phyloP scores from a whole-genome alignment of 2,797 vertebrate species.

The Fistularia commersonii region DNA sequence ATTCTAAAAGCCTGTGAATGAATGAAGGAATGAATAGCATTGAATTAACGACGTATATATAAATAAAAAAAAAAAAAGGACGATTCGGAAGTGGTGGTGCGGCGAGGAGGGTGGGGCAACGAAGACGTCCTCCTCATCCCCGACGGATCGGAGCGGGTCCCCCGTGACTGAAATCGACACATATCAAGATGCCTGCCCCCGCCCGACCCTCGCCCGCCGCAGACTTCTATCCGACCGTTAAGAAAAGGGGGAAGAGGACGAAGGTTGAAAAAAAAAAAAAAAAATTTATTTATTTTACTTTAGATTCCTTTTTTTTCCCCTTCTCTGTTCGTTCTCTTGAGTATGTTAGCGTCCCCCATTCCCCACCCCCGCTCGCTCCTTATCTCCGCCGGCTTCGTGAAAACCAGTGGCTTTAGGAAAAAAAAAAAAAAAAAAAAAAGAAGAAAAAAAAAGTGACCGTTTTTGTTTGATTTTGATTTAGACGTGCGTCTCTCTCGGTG shows the following conservation, averaged over 20 bases:
- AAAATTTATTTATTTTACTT: slow-evolving; percentile 57
- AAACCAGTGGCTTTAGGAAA: slow-evolving; percentile 79
- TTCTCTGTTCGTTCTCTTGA: slow-evolving; percentile 41
- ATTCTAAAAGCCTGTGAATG: slow-evolving; percentile 66
- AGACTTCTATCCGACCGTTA: no score
- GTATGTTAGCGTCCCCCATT: no score
- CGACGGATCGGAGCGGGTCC: slow-evolving; percentile 47
- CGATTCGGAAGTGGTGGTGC: slow-evolving; percentile 38
- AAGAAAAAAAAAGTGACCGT: slow-evolving; percentile 74
- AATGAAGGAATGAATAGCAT: slow-evolving; percentile 54
- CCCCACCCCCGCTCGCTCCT: slow-evolving; percentile 49
- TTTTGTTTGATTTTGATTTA: slow-evolving; percentile 77
- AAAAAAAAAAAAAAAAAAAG: no score
- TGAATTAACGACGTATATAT: background rate
- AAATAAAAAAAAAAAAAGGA: background rate
- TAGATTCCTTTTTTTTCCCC: slow-evolving; percentile 22
- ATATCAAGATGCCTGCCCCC: slow-evolving; percentile 76
- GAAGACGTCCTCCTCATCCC: slow-evolving; percentile 27
- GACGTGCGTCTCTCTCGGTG: no score
- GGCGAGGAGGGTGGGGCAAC: no score
- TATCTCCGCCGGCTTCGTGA: slow-evolving; percentile 66
- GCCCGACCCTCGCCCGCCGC: no score
- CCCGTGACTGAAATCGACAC: slow-evolving; percentile 68
- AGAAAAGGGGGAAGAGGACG: slow-evolving; percentile 45
- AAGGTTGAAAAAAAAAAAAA: slow-evolving; percentile 40